Conservation (phyloP, 1,140 invertebrate species). For the Melanaphis sacchari region DNA sequence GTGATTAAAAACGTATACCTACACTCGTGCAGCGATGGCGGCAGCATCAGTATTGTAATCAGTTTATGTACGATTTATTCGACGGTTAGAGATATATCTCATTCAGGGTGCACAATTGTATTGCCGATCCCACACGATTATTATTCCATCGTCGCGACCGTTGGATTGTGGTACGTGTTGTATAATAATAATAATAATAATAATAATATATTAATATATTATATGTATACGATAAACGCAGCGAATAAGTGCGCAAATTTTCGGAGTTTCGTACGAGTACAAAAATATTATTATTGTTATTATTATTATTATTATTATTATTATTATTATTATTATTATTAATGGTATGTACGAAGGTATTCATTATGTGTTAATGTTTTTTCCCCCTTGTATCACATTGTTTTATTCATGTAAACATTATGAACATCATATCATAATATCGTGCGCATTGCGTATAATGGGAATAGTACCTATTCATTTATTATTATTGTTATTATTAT, state of each 20-base stretch:
- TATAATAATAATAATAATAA: not conserved
- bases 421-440: not conserved
- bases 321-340: not conserved
- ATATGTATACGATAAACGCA: not conserved
- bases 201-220: not conserved
- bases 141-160: not conserved
- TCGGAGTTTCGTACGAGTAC: not conserved
- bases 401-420: slow-evolving; percentile 10
- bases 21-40: too few species aligned
- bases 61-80: slow-evolving; percentile 5
- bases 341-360: not conserved
- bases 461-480: not conserved
- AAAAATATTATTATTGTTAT: too few species aligned
- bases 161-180: not conserved
- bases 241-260: not conserved
- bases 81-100: not conserved
- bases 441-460: not conserved
- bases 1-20: not conserved
- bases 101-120: not conserved
- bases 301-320: not conserved
- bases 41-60: not conserved
- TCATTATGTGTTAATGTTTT: not conserved
- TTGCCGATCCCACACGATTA: slow-evolving; percentile 9
- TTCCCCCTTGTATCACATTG: not conserved
- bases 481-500: not conserved